A percentile compares a stretch with the other conserved stretches of the same genome.
phyloP scores from a whole-genome alignment of 1,140 invertebrate species.

The Caerostris extrusa region DNA sequence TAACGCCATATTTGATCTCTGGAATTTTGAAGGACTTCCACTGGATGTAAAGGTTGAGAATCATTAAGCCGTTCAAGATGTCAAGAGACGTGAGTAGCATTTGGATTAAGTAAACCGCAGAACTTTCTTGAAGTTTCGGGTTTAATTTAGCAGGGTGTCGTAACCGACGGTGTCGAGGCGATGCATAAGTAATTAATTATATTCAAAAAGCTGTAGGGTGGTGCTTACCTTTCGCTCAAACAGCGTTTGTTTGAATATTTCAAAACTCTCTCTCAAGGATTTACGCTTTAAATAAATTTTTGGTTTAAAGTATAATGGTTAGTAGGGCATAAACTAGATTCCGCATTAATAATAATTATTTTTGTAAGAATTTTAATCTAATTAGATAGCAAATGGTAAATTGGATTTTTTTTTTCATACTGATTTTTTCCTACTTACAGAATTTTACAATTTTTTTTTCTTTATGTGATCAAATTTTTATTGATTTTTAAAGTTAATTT shows the following conservation, averaged over 20 bases:
- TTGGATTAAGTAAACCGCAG: constrained; percentile 49
- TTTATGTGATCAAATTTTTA: too few species aligned
- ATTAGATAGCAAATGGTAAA: too few species aligned
- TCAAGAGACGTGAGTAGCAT: background rate
- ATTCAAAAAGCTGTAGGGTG: background rate
- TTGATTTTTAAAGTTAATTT: too few species aligned
- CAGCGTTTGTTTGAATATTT: background rate
- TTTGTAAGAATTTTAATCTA: too few species aligned
- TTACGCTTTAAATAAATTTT: too few species aligned
- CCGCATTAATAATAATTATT: too few species aligned
- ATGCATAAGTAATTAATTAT: constrained; percentile 46
- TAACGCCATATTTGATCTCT: constrained; percentile 63
- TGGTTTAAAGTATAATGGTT: too few species aligned
- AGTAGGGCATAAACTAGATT: too few species aligned
- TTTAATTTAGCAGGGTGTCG: constrained; percentile 45
- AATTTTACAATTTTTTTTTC: too few species aligned
- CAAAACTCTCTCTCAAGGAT: background rate
- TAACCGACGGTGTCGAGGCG: too few species aligned
- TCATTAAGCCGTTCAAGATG: constrained; percentile 59
- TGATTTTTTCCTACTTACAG: too few species aligned
- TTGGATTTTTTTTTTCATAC: too few species aligned
- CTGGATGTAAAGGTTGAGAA: background rate
- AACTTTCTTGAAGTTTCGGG: constrained; percentile 48
- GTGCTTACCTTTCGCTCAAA: background rate
- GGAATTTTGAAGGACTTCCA: constrained; percentile 23